Evolutionary conservation across 2,888 invertebrate species (phyloP).

Genomic region (Cantharis nigra): DNA sequence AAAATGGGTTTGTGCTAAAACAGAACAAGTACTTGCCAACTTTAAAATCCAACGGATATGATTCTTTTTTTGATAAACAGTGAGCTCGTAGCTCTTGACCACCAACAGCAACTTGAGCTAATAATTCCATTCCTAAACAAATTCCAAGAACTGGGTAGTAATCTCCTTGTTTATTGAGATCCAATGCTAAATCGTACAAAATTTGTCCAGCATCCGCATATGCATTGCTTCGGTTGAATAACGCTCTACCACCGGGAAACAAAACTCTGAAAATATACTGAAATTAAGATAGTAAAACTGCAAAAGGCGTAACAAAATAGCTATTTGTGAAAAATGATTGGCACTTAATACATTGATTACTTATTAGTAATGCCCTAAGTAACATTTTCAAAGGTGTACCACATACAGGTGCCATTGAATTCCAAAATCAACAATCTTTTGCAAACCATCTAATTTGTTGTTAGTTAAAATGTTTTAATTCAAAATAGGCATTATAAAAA

Average conservation of each 20-base stretch:
- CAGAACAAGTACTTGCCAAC: constrained; percentile 58
- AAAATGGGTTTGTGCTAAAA: background rate
- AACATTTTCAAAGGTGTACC: no score
- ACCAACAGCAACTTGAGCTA: constrained; percentile 66
- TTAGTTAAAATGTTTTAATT: no score
- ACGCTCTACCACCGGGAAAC: constrained; percentile 81
- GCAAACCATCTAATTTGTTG: no score
- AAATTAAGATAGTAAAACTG: no score
- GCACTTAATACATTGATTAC: no score
- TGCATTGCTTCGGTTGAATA: constrained; percentile 70
- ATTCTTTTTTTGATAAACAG: constrained; percentile 65
- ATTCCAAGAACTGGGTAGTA: constrained; percentile 88
- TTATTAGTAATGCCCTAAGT: no score
- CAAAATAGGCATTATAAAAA: no score
- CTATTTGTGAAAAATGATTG: no score
- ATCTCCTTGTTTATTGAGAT: constrained; percentile 70
- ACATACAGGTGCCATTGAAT: no score
- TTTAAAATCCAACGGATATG: constrained; percentile 70
- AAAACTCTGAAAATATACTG: constrained; percentile 71
- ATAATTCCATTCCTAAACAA: constrained; percentile 85
- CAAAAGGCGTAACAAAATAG: no score
- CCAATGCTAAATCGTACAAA: constrained; percentile 69
- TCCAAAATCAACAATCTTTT: no score
- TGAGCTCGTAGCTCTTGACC: constrained; percentile 63
- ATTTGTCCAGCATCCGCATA: constrained; percentile 77